Percentiles rank a stretch among this genome's conserved stretches.
Conservation (phyloP, 2,797 vertebrate species). For the Mergus octosetaceus region DNA sequence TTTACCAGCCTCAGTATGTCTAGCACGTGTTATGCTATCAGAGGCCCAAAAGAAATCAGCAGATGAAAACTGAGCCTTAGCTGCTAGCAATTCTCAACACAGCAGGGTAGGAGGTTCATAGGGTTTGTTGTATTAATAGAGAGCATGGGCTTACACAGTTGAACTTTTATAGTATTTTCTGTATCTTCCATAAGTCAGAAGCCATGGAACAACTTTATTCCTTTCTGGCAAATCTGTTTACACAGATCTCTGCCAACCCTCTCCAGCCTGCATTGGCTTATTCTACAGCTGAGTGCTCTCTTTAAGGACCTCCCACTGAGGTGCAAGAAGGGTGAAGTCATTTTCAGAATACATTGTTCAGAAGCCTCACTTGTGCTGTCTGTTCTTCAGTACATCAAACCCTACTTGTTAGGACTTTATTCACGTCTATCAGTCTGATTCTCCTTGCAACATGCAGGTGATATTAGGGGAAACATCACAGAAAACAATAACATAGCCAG, state of each 20-base stretch:
- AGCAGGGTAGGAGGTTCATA: background rate
- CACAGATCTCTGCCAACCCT: background rate
- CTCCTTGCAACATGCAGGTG: background rate
- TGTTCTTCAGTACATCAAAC: background rate
- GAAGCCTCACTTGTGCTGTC: background rate
- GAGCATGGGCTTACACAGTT: background rate
- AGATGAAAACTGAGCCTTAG: background rate
- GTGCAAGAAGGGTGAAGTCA: background rate
- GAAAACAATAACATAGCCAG: background rate
- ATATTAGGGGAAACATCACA: background rate
- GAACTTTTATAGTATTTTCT: background rate
- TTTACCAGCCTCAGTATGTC: background rate
- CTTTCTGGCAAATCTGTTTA: background rate
- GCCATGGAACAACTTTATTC: background rate
- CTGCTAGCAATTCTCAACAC: background rate
- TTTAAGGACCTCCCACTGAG: background rate
- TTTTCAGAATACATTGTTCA: background rate
- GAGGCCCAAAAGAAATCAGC: background rate
- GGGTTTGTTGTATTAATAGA: background rate
- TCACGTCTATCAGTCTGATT: background rate
- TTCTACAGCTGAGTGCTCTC: background rate
- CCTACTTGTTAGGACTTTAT: background rate
- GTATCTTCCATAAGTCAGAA: background rate
- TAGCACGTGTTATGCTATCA: background rate
- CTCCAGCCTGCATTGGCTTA: background rate